Evolutionary conservation across 2,888 invertebrate species (phyloP).

Genomic region (Timema cristinae): DNA sequence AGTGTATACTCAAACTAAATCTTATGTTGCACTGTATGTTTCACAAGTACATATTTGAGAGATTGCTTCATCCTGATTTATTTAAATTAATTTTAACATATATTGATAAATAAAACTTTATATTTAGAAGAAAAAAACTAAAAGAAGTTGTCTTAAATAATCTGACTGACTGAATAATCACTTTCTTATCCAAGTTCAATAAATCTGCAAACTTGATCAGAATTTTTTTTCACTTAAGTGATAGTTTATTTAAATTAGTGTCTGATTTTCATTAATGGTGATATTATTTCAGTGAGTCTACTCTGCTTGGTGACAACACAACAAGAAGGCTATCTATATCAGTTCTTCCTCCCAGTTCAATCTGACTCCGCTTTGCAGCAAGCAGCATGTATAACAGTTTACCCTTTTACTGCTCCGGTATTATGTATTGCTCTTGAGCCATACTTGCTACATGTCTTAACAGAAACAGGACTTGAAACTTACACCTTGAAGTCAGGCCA

Average conservation of each 20-base stretch:
- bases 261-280: not conserved
- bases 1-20: too few relatives aligned
- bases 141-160: too few relatives aligned
- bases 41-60: too few relatives aligned
- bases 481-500: conserved; percentile 66
- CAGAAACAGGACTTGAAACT: conserved; percentile 70
- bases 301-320: conserved; percentile 58
- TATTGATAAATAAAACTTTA: too few relatives aligned
- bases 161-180: too few relatives aligned
- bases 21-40: too few relatives aligned
- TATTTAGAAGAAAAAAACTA: too few relatives aligned
- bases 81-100: not conserved
- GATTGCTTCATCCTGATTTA: too few relatives aligned
- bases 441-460: conserved; percentile 67
- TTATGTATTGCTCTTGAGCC: conserved; percentile 62
- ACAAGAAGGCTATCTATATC: conserved; percentile 69
- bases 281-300: conserved; percentile 20
- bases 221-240: too few relatives aligned
- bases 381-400: conserved; percentile 53
- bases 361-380: conserved; percentile 21
- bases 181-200: too few relatives aligned
- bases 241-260: not conserved
- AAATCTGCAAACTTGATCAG: too few relatives aligned
- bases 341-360: conserved; percentile 47
- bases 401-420: conserved; percentile 69